phyloP scores from a whole-genome alignment of 2,113 vertebrate species.

The rabbit (Oryctolagus cuniculus) region mOryCun1.1 NC_091439.1:67858501-67859000 shows the following conservation, averaged over 20 bases:
- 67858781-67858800: neutral
- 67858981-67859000: neutral
- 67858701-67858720: neutral
- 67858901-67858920: neutral
- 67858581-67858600: neutral
- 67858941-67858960: neutral
- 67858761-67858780: neutral
- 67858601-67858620: neutral
- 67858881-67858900: neutral
- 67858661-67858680: neutral
- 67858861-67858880: neutral
- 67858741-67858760: neutral
- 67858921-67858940: neutral
- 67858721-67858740: neutral
- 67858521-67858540: slow-evolving; percentile 8
- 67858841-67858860: neutral
- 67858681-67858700: neutral
- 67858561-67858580: neutral
- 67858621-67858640: neutral
- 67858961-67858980: neutral
- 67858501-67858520: neutral
- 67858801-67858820: neutral
- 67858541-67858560: neutral
- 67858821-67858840: neutral
- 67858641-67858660: neutral